Base-by-base conservation (phyloP, 2,113 vertebrate species). In the Marmota monax region DNA sequence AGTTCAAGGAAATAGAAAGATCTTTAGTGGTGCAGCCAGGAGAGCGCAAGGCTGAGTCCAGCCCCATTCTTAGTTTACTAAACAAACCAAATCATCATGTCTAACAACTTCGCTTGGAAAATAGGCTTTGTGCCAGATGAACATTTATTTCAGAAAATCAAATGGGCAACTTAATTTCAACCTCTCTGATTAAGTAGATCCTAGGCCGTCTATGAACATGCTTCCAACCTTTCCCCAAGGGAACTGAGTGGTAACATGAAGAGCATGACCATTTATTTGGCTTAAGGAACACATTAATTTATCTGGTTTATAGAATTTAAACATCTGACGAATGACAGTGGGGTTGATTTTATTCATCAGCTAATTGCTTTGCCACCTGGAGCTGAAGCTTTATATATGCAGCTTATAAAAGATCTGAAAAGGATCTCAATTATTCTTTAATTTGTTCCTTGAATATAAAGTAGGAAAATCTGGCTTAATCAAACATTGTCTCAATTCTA, bases 361-460 rank as follows among this genome's bases (percentile, higher is more conserved):
- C 99, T 99, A 99, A 99, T 99, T 99, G 99, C 99, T 99, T 99
- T 99, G 99, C 99, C 99, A 99, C 99, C 98, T 98, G 99, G 99
- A 99, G 99, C 99, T 96, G 97, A 98, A 98, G 99, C 99, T 99
- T 99, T 99, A 99, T 99, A 99, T 99, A 99, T 99, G 99, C 99
- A 99, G 99, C 99, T 99, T 99, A 98, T 98, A 98, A 99, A 99
- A 99, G 99, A 99, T 99, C 98, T 99, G 99, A 98, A 99, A 99
- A 99, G 98, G 98, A 99, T 99, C 99, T 99, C 98, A 98, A 99
- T 99, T 99, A 99, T 99, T 99, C 98, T 99, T 99, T 99, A 99
- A 99, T 99, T 98, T 99, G 99, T 99, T 99, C 98, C 98, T 99
- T 99, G 99, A 99, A 99, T 99, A 99, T 99, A 99, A 99, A 99